Evolutionary conservation across 2,888 invertebrate species (phyloP).

Genomic region (Eupeodes latifasciatus): DNA sequence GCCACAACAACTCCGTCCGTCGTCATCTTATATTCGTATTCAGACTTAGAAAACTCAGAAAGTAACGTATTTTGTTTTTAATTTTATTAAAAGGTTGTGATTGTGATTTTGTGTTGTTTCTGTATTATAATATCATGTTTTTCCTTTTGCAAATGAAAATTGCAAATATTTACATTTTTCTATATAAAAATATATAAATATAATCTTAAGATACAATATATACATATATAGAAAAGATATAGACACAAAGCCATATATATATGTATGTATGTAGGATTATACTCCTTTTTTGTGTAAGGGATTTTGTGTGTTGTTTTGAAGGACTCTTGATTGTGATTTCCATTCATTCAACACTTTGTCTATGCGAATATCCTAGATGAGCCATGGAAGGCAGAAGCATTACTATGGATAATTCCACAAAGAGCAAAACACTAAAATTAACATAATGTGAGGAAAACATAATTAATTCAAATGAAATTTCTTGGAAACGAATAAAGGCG

Average conservation of each 20-base stretch:
- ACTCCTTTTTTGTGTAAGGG: too few species aligned
- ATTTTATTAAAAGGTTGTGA: slow-evolving; percentile 43
- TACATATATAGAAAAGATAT: not conserved
- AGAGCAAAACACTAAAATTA: slow-evolving; percentile 72
- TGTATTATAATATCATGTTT: slow-evolving; percentile 25
- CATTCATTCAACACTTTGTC: slow-evolving; percentile 57
- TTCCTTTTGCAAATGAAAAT: slow-evolving; percentile 11
- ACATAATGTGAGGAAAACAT: slow-evolving; percentile 67
- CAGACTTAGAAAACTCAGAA: not conserved
- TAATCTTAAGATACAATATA: too few species aligned
- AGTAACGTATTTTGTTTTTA: slow-evolving; percentile 24
- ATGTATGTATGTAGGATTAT: not conserved
- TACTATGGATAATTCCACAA: slow-evolving; percentile 60
- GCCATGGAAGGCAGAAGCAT: not conserved
- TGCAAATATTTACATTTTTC: not conserved
- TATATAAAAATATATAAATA: too few species aligned
- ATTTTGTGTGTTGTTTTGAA: not conserved
- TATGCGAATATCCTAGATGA: slow-evolving; percentile 44
- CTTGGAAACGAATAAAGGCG: slow-evolving; percentile 58
- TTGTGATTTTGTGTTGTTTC: slow-evolving; percentile 30
- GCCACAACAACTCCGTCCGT: not conserved
- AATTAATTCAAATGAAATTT: slow-evolving; percentile 72
- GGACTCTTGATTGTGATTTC: slow-evolving; percentile 34
- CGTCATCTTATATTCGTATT: not conserved
- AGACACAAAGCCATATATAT: not conserved